Evolutionary conservation across 2,888 invertebrate genomes (phyloP), one percentile per base, ranked within the genome.

Genomic region (Craniophora ligustri): DNA sequence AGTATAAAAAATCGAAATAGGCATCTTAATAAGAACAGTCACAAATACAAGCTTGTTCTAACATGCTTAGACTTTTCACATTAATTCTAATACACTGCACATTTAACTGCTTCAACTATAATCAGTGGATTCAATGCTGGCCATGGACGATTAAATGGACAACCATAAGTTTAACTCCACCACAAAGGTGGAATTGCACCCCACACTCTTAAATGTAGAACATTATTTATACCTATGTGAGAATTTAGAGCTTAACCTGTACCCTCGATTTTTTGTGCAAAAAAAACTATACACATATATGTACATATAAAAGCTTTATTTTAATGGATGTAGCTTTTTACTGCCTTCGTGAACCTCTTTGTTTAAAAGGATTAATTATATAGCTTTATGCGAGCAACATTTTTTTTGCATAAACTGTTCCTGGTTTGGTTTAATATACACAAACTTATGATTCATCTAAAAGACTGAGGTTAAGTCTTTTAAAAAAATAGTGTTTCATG

Each of bases 81-180:
- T 62, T 45, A 67, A 44, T 6, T 23, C 10, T 45, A 67, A 48
- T 48, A 39, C 39, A 62, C 40, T 45, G 14, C 45, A 62, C 46
- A 55, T 48, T 58, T 53, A 55, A 44, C 46, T 36, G 48, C 14
- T 53, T 39, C 49, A 63, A 47, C 30, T 72, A 59, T 72, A 67
- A 69, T 72, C 55, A 59, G 55, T 44, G 40, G 44, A 56, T 56
- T 59, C 49, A 59, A 56, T 53, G 60, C 30, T 3, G 16, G 30
- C 48, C 31, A 47, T 59, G 72, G 51, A 55, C 68, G 55, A 28
- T 30, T 18, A 41, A 72, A 69, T 68, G 68, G 47, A 19, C 44
- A 35, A n/a, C 31, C 59, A 69, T 69, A 67, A 72, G 69, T 72
- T 59, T 56, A 44, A 64, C 54, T 38, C 28, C 13, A 15, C 42